Evolutionary conservation across 2,113 vertebrate species (phyloP), one percentile per base, ranked within the genome.

Genomic region (Tenrec ecaudatus): DNA sequence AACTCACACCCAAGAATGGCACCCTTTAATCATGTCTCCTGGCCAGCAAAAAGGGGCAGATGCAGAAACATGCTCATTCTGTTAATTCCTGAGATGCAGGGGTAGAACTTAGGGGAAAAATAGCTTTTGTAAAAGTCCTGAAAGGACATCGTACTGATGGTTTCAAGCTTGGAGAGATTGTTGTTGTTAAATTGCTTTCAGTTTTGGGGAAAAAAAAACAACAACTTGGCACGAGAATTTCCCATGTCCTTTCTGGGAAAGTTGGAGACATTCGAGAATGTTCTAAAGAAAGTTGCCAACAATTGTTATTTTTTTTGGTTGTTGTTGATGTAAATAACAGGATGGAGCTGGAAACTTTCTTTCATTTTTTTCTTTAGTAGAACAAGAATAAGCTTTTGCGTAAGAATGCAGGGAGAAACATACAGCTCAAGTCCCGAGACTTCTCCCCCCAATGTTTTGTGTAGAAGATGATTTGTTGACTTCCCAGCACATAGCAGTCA

Each of bases 1-100:
- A 95, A 40, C 6, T 60, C 47, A 47, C 79, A 20, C 93, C 93
- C 27, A 93, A 93, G 97, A 93, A 82, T 93, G 94, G 92, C 82
- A 96, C 53, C 33, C 77, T 93, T 58, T 68, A 91, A 94, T 88
- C 91, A 83, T 71, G 25, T 14, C 76, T 57, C 53, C 57, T 93
- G 79, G 38, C 27, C 60, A 81, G 53, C 29, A 12, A 31, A 64
- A 88, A 12, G 17, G 11, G 16, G 14, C 0, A 53, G 25, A 92
- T 64, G 9, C 81, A 94, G 73, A 29, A 53, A 2, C 10, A 7
- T 57, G 8, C 19, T 33, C 19, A 81, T 94, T 68, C 40, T 15
- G 6, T 69, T 40, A 22, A 3, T 75, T 78, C 53, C 38, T 79
- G 78, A 90, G 82, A 53, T n/a, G 3, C 58, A 60, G 17, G 38